Percentiles rank a stretch among this genome's conserved stretches.
These are phyloP conservation scores for Orientallactaga bullata DNA, from an alignment of 2,113 vertebrate species.

Conservation along the genomic window DNA sequence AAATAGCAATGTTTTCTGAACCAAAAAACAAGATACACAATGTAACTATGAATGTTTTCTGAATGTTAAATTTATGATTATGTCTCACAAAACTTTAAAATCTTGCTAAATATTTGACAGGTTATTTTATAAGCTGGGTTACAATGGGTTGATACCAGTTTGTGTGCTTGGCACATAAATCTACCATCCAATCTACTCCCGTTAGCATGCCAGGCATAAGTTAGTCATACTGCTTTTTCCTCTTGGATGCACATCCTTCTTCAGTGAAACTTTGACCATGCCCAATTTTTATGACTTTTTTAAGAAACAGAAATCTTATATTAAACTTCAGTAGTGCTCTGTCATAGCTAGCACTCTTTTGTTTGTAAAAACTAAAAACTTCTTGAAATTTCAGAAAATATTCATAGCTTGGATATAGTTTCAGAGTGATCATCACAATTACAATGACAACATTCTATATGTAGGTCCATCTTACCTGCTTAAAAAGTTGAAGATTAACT, in stretches of 20 bases:
- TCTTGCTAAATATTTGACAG: neutral
- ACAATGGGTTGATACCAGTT: neutral
- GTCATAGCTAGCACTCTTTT: neutral
- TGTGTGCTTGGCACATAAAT: neutral
- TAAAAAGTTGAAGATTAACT: slow-evolving; percentile 98
- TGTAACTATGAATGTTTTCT: neutral
- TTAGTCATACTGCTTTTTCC: neutral
- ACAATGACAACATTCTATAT: neutral
- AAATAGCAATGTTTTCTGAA: neutral
- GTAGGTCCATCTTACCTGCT: slow-evolving; percentile 91
- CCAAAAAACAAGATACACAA: neutral
- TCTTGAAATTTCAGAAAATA: neutral
- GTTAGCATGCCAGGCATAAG: no score
- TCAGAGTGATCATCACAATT: neutral
- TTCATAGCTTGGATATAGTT: neutral
- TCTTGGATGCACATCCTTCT: neutral
- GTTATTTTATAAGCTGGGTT: neutral
- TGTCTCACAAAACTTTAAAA: neutral
- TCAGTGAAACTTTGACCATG: neutral
- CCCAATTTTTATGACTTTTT: no score
- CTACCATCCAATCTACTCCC: neutral
- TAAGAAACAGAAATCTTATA: no score
- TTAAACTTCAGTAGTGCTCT: neutral
- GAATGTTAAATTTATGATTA: slow-evolving; percentile 2
- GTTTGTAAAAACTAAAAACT: neutral